Conservation (phyloP, 2,113 vertebrate species). For the Calcarius ornatus region DNA sequence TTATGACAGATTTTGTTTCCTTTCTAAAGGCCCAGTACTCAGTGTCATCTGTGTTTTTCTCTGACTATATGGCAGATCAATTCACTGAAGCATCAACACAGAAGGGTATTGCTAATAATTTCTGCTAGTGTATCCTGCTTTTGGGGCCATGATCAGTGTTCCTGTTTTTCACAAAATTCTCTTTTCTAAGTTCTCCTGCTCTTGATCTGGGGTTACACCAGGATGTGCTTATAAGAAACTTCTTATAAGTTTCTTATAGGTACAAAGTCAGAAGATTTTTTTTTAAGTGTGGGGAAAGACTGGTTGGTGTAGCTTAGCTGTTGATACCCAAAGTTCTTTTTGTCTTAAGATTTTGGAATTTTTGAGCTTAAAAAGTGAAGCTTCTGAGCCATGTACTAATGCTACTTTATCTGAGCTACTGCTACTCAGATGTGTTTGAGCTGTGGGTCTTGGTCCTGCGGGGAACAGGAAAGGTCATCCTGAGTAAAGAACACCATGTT, state of each 20-base stretch:
- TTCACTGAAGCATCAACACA: neutral
- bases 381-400: neutral
- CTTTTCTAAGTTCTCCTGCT: neutral
- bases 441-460: neutral
- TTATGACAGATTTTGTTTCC: neutral
- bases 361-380: neutral
- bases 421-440: neutral
- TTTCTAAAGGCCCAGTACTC: neutral
- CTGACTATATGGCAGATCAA: neutral
- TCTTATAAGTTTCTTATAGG: neutral
- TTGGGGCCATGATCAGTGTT: neutral
- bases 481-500: neutral
- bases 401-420: neutral
- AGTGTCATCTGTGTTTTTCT: neutral
- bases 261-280: neutral
- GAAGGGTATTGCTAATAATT: neutral
- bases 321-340: neutral
- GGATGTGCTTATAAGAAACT: neutral
- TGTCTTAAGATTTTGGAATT: neutral
- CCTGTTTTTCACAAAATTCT: neutral
- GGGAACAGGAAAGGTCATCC: neutral
- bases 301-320: neutral
- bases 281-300: neutral
- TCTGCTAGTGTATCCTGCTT: neutral
- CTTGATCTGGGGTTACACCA: neutral